Evolutionary conservation across 2,888 invertebrate species (phyloP).

Genomic region (Thera obeliscata): DNA sequence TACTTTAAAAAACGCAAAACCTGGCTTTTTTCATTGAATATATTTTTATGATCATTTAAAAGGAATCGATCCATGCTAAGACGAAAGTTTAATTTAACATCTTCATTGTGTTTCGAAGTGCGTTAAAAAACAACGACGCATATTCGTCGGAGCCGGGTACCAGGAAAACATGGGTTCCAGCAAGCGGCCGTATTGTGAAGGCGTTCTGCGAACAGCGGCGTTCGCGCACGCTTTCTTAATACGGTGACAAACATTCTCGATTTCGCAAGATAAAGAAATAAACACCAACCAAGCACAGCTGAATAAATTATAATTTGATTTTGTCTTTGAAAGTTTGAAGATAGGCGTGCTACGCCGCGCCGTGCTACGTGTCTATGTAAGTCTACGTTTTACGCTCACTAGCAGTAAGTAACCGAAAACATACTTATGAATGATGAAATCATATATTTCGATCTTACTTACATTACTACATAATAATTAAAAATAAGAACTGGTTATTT

Average conservation of each 20-base stretch:
- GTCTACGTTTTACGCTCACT: too few relatives aligned
- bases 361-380: too few relatives aligned
- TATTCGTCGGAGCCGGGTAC: constrained; percentile 38
- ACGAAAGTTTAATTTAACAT: constrained; percentile 20
- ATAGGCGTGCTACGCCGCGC: too few relatives aligned
- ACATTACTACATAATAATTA: too few relatives aligned
- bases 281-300: too few relatives aligned
- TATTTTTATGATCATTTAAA: not conserved
- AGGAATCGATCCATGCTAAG: not conserved
- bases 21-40: not conserved
- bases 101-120: constrained; percentile 31
- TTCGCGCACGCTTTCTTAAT: constrained; percentile 49
- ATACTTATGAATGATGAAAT: too few relatives aligned
- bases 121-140: constrained; percentile 36
- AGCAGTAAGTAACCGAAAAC: too few relatives aligned
- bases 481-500: too few relatives aligned
- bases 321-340: too few relatives aligned
- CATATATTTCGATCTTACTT: too few relatives aligned
- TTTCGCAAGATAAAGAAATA: not conserved
- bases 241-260: constrained; percentile 17
- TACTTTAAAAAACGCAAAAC: too few relatives aligned
- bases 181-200: constrained; percentile 45
- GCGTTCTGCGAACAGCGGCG: constrained; percentile 47
- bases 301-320: too few relatives aligned
- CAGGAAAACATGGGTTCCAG: constrained; percentile 47